Conservation (phyloP, 92 coral and sea anemone species). For the Porites divaricata region DNA sequence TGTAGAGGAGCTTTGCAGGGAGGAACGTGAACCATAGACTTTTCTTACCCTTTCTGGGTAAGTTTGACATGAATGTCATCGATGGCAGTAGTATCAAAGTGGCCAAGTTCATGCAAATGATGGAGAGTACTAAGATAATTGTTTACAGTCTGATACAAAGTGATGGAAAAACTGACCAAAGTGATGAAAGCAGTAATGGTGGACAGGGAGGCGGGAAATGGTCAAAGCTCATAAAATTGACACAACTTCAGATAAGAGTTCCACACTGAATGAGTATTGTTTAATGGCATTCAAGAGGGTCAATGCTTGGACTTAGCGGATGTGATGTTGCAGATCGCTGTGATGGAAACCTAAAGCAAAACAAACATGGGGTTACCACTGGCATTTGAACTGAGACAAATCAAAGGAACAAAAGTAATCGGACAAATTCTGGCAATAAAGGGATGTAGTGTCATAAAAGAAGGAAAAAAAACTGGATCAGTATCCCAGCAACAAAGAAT, state of each 20-base stretch:
- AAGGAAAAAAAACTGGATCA: not conserved
- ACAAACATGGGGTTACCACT: slow-evolving; percentile 2
- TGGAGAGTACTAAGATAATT: slow-evolving; percentile 13
- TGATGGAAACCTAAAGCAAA: slow-evolving; percentile 8
- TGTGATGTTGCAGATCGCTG: not conserved
- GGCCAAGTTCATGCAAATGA: slow-evolving; percentile 10
- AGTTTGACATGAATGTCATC: no score
- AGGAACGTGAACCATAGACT: slow-evolving; percentile 29
- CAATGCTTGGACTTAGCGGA: slow-evolving; percentile 17
- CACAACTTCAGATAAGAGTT: not conserved
- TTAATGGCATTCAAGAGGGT: slow-evolving; percentile 24
- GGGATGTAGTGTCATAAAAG: slow-evolving; percentile 6
- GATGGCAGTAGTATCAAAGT: no score
- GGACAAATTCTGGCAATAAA: not conserved
- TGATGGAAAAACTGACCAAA: slow-evolving; percentile 12
- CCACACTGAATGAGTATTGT: slow-evolving; percentile 12
- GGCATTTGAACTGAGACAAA: slow-evolving; percentile 36
- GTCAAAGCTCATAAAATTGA: not conserved
- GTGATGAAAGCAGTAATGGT: slow-evolving; percentile 18
- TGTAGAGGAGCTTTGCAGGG: slow-evolving; percentile 28
- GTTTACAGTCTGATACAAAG: slow-evolving; percentile 7
- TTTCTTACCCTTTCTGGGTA: slow-evolving; percentile 4
- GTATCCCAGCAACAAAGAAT: slow-evolving; percentile 30
- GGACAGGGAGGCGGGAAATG: slow-evolving; percentile 26
- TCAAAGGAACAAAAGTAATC: slow-evolving; percentile 26